Percentiles rank a stretch among this genome's conserved stretches.
Conservation (phyloP, 2,888 invertebrate genomes). For the Eupithecia pulchellata region DNA sequence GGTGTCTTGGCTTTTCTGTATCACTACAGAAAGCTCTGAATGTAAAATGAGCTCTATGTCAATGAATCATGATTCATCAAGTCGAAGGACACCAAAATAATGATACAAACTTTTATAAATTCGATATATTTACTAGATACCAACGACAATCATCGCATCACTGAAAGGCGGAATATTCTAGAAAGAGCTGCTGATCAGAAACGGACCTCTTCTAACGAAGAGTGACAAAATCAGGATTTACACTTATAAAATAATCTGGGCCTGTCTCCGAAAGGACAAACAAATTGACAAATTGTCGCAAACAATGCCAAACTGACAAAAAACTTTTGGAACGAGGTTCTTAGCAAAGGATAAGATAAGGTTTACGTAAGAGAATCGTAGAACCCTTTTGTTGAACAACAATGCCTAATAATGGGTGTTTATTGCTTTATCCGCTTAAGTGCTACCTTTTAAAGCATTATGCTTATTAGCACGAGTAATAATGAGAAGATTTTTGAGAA, state of each 20-base stretch:
- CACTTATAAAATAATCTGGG: conserved; percentile 10
- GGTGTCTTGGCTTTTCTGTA: conserved; percentile 10
- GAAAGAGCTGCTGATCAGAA: not conserved
- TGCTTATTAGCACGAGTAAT: conserved; percentile 49
- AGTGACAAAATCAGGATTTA: conserved; percentile 11
- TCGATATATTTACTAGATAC: not conserved
- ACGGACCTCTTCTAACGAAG: not conserved
- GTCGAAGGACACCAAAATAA: not conserved
- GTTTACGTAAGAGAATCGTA: conserved; percentile 61
- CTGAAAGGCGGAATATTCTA: not conserved
- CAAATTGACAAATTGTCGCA: conserved; percentile 81
- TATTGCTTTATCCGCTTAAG: conserved; percentile 49
- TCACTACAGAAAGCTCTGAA: conserved; percentile 16
- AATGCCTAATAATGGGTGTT: conserved; percentile 48
- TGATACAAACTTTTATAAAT: not conserved
- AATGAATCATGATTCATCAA: not conserved
- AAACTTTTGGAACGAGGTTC: conserved; percentile 57
- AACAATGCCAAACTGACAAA: conserved; percentile 65
- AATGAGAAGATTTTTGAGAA: conserved; percentile 40
- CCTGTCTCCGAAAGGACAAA: conserved; percentile 72
- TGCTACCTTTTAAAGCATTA: conserved; percentile 55
- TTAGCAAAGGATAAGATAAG: conserved; percentile 56
- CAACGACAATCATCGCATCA: not conserved
- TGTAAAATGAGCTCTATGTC: not conserved
- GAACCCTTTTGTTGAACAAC: conserved; percentile 58